These are phyloP conservation scores for Homarus gammarus DNA, from an alignment of 2,888 invertebrate genomes.

Conservation along the genomic window DNA sequence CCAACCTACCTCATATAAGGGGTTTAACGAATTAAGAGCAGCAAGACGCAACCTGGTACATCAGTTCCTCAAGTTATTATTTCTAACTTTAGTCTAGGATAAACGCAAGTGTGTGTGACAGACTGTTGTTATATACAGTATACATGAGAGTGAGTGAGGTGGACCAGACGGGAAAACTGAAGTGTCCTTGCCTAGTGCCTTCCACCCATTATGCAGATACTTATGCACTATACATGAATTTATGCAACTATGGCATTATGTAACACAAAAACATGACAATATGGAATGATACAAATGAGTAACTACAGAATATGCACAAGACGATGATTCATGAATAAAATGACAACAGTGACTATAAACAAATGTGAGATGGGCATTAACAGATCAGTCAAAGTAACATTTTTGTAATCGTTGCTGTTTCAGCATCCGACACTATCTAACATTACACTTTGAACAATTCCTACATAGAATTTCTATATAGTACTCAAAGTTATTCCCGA, in stretches of 20 bases:
- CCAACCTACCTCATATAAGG: too few relatives aligned
- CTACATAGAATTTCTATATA: slow-evolving; percentile 28
- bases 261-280: background rate
- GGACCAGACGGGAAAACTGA: background rate
- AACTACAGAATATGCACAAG: background rate
- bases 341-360: slow-evolving; percentile 20
- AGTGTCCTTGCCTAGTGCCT: background rate
- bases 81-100: background rate
- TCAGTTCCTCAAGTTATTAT: background rate
- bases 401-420: background rate
- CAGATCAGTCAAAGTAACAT: background rate
- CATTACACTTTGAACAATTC: slow-evolving; percentile 12
- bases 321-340: background rate
- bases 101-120: background rate
- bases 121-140: background rate
- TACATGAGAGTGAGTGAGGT: background rate
- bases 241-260: too few relatives aligned
- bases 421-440: background rate
- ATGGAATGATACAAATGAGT: background rate
- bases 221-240: background rate
- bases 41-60: background rate
- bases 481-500: slow-evolving; percentile 7
- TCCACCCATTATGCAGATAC: background rate
- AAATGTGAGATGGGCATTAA: slow-evolving; percentile 17
- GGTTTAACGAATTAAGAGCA: background rate